phyloP scores from a whole-genome alignment of 2,888 invertebrate species.

The Neoaliturus tenellus region DNA sequence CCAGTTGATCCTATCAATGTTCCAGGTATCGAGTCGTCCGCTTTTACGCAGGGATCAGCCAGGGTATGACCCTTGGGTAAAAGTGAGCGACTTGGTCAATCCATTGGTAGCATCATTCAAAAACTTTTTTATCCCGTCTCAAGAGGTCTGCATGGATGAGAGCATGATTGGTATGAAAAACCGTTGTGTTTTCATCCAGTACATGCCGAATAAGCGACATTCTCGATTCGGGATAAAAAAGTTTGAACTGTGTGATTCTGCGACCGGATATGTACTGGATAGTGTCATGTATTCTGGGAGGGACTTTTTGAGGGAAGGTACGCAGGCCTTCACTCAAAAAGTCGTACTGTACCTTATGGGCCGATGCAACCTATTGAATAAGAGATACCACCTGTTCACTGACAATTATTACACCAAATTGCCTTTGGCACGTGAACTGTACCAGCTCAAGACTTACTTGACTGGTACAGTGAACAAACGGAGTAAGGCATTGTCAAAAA shows the following conservation, averaged over 20 bases:
- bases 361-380: not conserved
- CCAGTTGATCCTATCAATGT: too few species aligned
- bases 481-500: not conserved
- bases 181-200: slow-evolving; percentile 39
- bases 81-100: not conserved
- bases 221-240: slow-evolving; percentile 42
- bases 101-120: not conserved
- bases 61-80: too few species aligned
- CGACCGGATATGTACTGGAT: not conserved
- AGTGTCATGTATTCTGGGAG: slow-evolving; percentile 12
- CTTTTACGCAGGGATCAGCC: not conserved
- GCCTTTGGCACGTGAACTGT: not conserved
- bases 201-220: slow-evolving; percentile 43
- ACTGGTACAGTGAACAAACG: slow-evolving; percentile 20
- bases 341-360: slow-evolving; percentile 14
- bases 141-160: not conserved
- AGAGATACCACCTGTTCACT: not conserved
- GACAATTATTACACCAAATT: slow-evolving; percentile 4
- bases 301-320: slow-evolving; percentile 7
- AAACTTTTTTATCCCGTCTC: slow-evolving; percentile 9
- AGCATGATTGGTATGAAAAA: slow-evolving; percentile 37
- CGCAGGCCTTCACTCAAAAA: slow-evolving; percentile 37
- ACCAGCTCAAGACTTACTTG: not conserved
- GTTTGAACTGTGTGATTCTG: slow-evolving; percentile 38
- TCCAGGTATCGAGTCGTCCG: not conserved